Percentiles rank a stretch among this genome's conserved stretches.
Conservation (phyloP, 1,140 invertebrate genomes). For the Drosophila pallidifrons region DNA sequence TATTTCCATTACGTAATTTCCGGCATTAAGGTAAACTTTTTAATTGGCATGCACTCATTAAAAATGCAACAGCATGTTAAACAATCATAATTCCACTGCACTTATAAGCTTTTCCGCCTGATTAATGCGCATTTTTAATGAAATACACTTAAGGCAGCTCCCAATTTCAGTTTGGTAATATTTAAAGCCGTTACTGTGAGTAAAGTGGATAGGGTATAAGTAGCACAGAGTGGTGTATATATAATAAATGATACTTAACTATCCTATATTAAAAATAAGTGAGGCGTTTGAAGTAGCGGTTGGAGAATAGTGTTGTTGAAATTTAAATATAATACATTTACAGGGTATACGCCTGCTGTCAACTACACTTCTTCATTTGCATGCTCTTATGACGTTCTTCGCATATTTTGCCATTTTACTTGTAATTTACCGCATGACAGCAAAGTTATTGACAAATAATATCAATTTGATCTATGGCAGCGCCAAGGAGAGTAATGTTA, state of each 20-base stretch:
- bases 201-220: background rate
- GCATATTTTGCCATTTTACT: conserved; percentile 37
- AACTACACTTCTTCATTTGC: background rate
- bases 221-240: background rate
- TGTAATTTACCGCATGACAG: conserved; percentile 36
- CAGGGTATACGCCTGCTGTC: background rate
- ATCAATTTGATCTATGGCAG: conserved; percentile 68
- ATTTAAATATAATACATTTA: background rate
- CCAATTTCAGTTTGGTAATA: background rate
- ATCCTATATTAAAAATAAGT: too few relatives aligned
- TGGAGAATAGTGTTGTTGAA: too few relatives aligned
- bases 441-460: conserved; percentile 73
- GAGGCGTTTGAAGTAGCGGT: too few relatives aligned
- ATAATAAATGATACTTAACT: too few relatives aligned
- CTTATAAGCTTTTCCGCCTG: conserved; percentile 11
- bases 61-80: conserved; percentile 29
- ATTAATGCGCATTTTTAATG: conserved; percentile 21
- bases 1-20: conserved; percentile 37
- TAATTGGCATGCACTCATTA: conserved; percentile 47
- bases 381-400: conserved; percentile 13
- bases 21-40: conserved; percentile 16
- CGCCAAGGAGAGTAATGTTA: conserved; percentile 44
- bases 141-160: background rate
- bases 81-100: conserved; percentile 8
- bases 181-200: background rate